Conservation (phyloP, 2,888 invertebrate genomes). For the Chesias legatella region DNA sequence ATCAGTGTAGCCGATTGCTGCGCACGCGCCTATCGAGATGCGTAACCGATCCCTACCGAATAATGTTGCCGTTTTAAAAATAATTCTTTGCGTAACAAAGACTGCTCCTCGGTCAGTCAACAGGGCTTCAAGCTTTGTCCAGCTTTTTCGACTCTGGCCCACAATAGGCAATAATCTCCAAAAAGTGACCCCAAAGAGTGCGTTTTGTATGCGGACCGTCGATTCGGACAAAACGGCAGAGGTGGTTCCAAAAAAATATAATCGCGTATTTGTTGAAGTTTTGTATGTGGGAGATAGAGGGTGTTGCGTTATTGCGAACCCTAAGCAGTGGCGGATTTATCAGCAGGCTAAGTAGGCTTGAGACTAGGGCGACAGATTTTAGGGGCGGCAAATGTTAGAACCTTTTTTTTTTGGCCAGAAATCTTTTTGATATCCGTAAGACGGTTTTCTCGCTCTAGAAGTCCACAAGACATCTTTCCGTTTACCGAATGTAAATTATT, state of each 20-base stretch:
- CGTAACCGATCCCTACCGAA: slow-evolving; percentile 50
- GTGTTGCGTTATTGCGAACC: slow-evolving; percentile 27
- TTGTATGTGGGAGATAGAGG: slow-evolving; percentile 48
- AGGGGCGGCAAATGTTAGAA: too few relatives aligned
- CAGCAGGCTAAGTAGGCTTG: too few relatives aligned
- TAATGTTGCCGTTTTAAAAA: slow-evolving; percentile 3
- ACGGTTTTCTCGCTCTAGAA: too few relatives aligned
- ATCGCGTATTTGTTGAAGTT: slow-evolving; percentile 57
- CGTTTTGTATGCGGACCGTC: slow-evolving; percentile 50
- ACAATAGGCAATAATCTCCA: slow-evolving; percentile 74
- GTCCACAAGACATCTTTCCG: too few relatives aligned
- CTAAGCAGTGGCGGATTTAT: too few relatives aligned
- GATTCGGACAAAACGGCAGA: slow-evolving; percentile 46
- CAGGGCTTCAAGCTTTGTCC: slow-evolving; percentile 60
- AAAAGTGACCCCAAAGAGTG: slow-evolving; percentile 79
- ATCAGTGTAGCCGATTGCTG: slow-evolving; percentile 33
- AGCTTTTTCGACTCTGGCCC: slow-evolving; percentile 58
- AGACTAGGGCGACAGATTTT: too few relatives aligned
- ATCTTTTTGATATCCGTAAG: too few relatives aligned
- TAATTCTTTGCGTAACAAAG: slow-evolving; percentile 51
- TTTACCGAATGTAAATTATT: too few relatives aligned
- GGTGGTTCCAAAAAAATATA: slow-evolving; percentile 53
- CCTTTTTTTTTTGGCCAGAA: too few relatives aligned
- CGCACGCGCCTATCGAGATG: slow-evolving; percentile 46
- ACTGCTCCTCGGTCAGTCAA: slow-evolving; percentile 60